Base-by-base conservation (phyloP, 2,113 vertebrate species). In the Chinchilla lanigera region DNA sequence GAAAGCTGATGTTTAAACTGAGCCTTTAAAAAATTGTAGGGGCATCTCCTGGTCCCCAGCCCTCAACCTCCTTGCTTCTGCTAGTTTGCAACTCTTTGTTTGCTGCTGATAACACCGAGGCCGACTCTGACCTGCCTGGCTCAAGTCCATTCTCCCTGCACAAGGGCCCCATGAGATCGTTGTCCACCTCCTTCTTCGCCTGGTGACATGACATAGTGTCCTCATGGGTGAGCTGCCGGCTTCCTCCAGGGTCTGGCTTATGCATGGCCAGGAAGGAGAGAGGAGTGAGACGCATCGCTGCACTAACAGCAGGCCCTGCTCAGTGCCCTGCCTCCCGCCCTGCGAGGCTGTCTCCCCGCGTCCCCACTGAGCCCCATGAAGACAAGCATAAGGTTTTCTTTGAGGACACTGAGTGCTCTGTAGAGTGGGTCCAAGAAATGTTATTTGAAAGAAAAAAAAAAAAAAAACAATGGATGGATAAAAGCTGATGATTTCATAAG, bases 101-200 rank as follows among this genome's bases (percentile, higher is more conserved):
- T 33, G n/a, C 52, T 35, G 19, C 65, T 33, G 38, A 11, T n/a
- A 3, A 0, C 1, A 7, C 26, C 3, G 1, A 52, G 2, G 60
- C 4, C 3, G 30, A 38, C 7, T 47, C 14, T 89, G 5, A 11
- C 33, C 8, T 26, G 71, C 71, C 47, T 38, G 9, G 6, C 38
- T 44, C 3, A 16, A n/a, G 28, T 7, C 7, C 0, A 0, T 19
- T 5, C 30, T 58, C 16, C 11, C 11, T 9, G 38, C 4, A 78
- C 41, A 41, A 22, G n/a, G 10, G 4, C 12, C 1, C 24, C 12
- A 6, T 7, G 38, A 30, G 44, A 47, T 8, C 41, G 11, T 1
- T 44, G n/a, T 7, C 47, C 1, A 3, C 7, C 33, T 89, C 26
- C 63, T 56, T 24, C 17, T 60, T 13, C 13, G n/a, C 11, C 61